Evolutionary conservation across 2,888 invertebrate genomes (phyloP), one percentile per base, ranked within the genome.

Genomic region (Orgyia antiqua): DNA sequence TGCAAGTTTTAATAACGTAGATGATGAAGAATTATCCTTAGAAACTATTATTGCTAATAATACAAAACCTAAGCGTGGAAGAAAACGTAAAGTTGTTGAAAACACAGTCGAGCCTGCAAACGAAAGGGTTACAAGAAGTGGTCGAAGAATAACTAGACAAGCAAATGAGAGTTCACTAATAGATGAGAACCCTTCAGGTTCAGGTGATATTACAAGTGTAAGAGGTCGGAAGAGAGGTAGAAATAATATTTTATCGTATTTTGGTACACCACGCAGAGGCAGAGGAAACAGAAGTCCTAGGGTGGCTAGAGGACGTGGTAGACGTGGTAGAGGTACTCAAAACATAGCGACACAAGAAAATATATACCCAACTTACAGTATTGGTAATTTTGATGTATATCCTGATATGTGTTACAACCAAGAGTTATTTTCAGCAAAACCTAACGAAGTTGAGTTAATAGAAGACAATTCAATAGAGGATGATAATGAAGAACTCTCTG

Each of bases 401-500:
- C 65, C 66, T 0, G 84, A 84, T 20, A 48, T 58, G 9, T 64
- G 66, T 0, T 60, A 69, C 13, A 38, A 47, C 2, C 66, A 72
- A 35, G 35, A 58, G 1, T 35, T 84, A 3, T 84, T 84, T 27
- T 53, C 58, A 10, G 39, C 32, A 4, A 45, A 46, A n/a, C 9
- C 11, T 0, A 21, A 61, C 8, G 51, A 61, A 0, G 36, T 70
- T 1, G 27, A 45, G 13, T 4, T 53, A 0, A 29, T 51, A 1
- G 61, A 68, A 1, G 44, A 46, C 0, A 68, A 73, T 1, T 37
- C 47, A 0, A 13, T 64, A 3, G 68, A 68, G 0, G 27, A 48
- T 12, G 76, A 80, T 2, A 83, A 84, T 1, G 83, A 87, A 39
- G 80, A 79, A 41, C 27, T 86, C 19, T 78, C 82, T 0, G 74